Conservation (phyloP, 2,113 vertebrate species). For the Oceanites oceanicus region DNA sequence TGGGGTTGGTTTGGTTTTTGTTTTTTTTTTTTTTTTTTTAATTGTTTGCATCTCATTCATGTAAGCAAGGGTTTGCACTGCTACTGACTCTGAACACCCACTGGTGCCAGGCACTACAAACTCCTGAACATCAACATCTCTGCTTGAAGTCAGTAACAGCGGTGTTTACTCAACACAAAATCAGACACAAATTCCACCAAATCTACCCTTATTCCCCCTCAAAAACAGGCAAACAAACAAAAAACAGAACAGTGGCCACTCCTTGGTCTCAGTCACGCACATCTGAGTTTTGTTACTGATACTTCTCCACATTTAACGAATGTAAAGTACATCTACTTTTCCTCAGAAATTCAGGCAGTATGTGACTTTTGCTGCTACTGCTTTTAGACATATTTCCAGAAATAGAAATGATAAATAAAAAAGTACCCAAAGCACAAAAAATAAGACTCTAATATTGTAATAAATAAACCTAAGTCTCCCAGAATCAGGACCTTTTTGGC, state of each 20-base stretch:
- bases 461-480: not conserved
- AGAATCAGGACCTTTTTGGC: not conserved
- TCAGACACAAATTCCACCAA: not conserved
- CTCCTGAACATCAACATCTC: not conserved
- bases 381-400: not conserved
- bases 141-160: not conserved
- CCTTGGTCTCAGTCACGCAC: not conserved
- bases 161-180: not conserved
- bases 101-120: fast-evolving
- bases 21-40: not conserved
- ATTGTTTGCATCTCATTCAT: not conserved
- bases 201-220: not conserved
- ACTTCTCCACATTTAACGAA: not conserved
- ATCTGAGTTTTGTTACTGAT: not conserved
- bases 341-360: not conserved
- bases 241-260: not conserved
- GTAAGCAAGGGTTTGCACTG: not conserved
- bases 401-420: not conserved
- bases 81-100: not conserved
- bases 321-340: not conserved
- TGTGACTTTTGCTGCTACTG: not conserved
- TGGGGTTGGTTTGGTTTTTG: not conserved
- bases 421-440: not conserved
- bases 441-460: not conserved
- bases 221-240: not conserved